These are phyloP conservation scores for Brachionus rotundiformis DNA, from an alignment of 1,140 invertebrate species.

Conservation along the genomic window DNA sequence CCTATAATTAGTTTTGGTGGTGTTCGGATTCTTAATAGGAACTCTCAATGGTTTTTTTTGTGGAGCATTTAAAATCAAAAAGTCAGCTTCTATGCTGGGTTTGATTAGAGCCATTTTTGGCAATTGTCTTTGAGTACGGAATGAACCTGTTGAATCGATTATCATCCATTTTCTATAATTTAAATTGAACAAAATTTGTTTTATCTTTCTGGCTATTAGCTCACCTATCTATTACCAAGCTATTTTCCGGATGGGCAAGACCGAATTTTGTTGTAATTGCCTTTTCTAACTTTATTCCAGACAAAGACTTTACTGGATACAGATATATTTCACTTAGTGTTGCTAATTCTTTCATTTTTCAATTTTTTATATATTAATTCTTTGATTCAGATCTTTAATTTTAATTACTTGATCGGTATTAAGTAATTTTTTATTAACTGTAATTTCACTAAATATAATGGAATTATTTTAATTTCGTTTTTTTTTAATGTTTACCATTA, in stretches of 20 bases:
- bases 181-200: too few species aligned
- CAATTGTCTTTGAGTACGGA: constrained; percentile 38
- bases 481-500: too few species aligned
- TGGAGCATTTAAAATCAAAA: background rate
- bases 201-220: too few species aligned
- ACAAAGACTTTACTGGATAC: constrained; percentile 43
- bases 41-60: background rate
- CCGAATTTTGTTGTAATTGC: constrained; percentile 23
- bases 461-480: too few species aligned
- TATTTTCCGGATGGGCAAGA: constrained; percentile 14
- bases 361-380: too few species aligned
- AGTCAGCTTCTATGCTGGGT: background rate
- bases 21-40: background rate
- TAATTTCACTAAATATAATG: too few species aligned
- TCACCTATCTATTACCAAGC: background rate
- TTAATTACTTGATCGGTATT: too few species aligned
- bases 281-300: constrained; percentile 24
- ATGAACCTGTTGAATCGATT: constrained; percentile 12
- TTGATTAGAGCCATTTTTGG: constrained; percentile 50
- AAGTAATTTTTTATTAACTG: too few species aligned
- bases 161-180: constrained; percentile 52
- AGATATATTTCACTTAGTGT: constrained; percentile 21
- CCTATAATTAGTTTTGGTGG: constrained; percentile 25
- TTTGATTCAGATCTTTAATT: too few species aligned
- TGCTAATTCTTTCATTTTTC: constrained; percentile 32